These are phyloP conservation scores for Copsychus sechellarum DNA, from an alignment of 2,113 vertebrate genomes.

Conservation along the genomic window DNA sequence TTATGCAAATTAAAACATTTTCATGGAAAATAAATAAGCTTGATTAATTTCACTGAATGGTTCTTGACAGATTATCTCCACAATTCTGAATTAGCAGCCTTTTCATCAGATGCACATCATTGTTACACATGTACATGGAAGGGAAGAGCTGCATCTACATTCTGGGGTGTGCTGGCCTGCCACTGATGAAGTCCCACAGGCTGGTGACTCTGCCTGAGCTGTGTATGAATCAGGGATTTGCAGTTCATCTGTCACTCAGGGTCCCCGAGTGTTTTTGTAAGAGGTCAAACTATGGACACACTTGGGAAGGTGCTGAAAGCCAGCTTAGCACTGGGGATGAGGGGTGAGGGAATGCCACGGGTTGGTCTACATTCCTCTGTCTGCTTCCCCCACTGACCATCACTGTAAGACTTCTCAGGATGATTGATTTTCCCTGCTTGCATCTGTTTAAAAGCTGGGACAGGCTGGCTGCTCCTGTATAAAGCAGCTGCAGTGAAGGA, in stretches of 20 bases:
- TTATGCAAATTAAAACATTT: conserved; percentile 68
- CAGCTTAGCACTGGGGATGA: background rate
- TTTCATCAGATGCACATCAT: background rate
- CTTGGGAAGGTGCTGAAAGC: background rate
- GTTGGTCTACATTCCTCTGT: background rate
- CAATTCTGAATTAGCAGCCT: conserved; percentile 14
- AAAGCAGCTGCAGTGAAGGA: conserved; percentile 13
- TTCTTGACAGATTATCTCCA: conserved; percentile 39
- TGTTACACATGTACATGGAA: background rate
- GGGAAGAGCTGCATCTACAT: background rate
- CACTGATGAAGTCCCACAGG: background rate
- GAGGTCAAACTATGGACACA: background rate
- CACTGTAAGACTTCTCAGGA: background rate
- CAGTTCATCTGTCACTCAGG: background rate
- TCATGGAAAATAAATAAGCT: conserved; percentile 60
- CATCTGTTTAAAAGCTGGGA: background rate
- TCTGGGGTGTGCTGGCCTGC: background rate
- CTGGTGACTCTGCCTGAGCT: background rate
- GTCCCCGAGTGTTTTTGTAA: background rate
- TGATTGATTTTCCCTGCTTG: background rate
- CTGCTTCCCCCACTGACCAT: background rate
- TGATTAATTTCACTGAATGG: conserved; percentile 45
- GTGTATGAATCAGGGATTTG: background rate
- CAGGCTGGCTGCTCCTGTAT: background rate
- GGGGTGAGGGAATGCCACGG: background rate